phyloP scores from a whole-genome alignment of 2,797 vertebrate genomes.

The Cebuella pygmaea region DNA sequence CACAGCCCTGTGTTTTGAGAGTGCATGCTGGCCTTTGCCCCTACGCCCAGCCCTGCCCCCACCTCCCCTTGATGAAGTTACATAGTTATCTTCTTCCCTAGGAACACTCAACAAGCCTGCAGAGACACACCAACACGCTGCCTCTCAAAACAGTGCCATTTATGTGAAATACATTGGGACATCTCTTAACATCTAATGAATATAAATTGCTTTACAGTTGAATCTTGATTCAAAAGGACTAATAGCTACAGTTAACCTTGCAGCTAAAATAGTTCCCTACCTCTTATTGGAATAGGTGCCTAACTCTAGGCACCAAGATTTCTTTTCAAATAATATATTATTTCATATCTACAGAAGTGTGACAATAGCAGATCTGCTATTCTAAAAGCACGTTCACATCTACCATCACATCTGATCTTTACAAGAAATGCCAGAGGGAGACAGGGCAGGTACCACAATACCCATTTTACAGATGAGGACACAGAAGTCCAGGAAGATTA shows the following conservation, averaged over 20 bases:
- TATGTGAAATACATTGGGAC: not conserved
- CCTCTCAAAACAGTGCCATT: not conserved
- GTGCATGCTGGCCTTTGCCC: not conserved
- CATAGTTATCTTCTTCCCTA: not conserved
- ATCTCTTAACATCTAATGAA: not conserved
- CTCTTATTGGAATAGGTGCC: not conserved
- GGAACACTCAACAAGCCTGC: not conserved
- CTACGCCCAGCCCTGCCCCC: not conserved
- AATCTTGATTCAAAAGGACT: slow-evolving; percentile 13
- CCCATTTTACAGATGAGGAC: not conserved
- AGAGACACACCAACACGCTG: not conserved
- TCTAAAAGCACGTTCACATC: not conserved
- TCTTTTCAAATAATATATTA: not conserved
- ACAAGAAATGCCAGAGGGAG: not conserved
- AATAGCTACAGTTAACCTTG: not conserved
- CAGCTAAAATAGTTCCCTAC: not conserved
- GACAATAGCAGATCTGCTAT: not conserved
- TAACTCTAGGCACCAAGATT: not conserved
- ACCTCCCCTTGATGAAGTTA: not conserved
- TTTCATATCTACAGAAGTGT: not conserved
- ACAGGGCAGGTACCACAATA: not conserved
- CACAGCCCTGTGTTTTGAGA: not conserved
- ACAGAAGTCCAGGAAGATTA: not conserved
- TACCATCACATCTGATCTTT: not conserved
- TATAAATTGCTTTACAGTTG: not conserved